Evolutionary conservation across 2,797 vertebrate species (phyloP), one percentile per base, ranked within the genome.

Genomic region (Platalea minor): DNA sequence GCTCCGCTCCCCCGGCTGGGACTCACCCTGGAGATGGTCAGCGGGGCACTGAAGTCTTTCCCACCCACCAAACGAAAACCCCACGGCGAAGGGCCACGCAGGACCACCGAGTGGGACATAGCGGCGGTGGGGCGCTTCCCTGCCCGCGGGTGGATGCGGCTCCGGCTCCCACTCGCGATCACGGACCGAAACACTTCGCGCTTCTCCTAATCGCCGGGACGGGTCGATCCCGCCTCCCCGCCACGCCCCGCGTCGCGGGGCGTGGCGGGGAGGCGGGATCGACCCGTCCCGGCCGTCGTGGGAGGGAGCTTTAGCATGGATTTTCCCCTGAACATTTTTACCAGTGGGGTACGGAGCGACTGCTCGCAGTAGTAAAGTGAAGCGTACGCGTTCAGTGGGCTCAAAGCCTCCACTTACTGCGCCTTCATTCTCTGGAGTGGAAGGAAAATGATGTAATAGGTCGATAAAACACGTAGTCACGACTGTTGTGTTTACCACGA

Each of bases 41-140:
- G 95, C 59, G 99, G 99, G 18, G 99, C 98, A 97, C 98, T 99
- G 98, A 99, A 99, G 54, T 99, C 99, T 68, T 99, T 98, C 89
- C 99, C 99, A 87, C 99, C 99, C 94, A 99, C 99, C 96, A 99
- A 97, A 3, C 99, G 99, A 97, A 99, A 99, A 1, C 99, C 99
- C 99, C 99, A 99, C 5, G 99, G 99, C 95, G 99, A 99, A 87
- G 99, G 99, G 91, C 99, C 99, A 43, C 95, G 98, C 64, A 99
- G 98, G 76, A 98, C 98, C 97, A 99, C 99, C 29, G 98, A 99
- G 85, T 98, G 98, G 85, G 98, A 94, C 99, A 99, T 99, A n/a
- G 86, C 96, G 77, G 69, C 43, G 35, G 28, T 0, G 10, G 11
- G 17, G 2, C 14, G 3, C 26, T 86, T 86, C 68, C 43, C 25